A percentile compares a stretch with the other conserved stretches of the same genome.
phyloP scores from a whole-genome alignment of 2,113 vertebrate species.

The Limanda limanda region DNA sequence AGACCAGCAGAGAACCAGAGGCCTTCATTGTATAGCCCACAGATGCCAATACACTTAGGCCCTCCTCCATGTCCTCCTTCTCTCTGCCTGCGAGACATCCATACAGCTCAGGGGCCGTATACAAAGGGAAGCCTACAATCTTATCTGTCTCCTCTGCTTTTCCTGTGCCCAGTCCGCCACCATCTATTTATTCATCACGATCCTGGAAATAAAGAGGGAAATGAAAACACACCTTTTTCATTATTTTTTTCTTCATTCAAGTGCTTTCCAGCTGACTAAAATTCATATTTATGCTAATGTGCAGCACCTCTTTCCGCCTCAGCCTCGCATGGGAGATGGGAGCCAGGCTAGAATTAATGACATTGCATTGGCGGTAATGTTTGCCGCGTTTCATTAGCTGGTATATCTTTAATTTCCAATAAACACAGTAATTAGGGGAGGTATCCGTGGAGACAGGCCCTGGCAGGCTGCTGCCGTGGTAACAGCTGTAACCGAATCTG shows the following conservation, averaged over 20 bases:
- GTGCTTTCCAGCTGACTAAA: conserved; percentile 83
- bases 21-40: conserved; percentile 24
- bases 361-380: conserved; percentile 83
- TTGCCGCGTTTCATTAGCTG: conserved; percentile 85
- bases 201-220: conserved; percentile 76
- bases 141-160: conserved; percentile 46
- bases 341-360: conserved; percentile 84
- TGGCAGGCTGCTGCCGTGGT: conserved; percentile 78
- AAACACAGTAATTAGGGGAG: conserved; percentile 86
- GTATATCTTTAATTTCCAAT: conserved; percentile 89
- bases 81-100: conserved; percentile 32
- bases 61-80: conserved; percentile 22
- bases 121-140: conserved; percentile 40
- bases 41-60: conserved; percentile 37
- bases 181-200: conserved; percentile 74
- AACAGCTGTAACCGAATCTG: conserved; percentile 84
- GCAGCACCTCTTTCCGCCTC: conserved; percentile 66
- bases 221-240: conserved; percentile 81
- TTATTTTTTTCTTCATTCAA: conserved; percentile 79
- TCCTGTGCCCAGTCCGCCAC: conserved; percentile 51
- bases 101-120: conserved; percentile 35
- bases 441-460: conserved; percentile 80
- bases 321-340: conserved; percentile 77
- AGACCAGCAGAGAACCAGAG: background rate
- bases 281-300: conserved; percentile 86